A percentile compares a stretch with the other conserved stretches of the same genome.
phyloP scores from a whole-genome alignment of 1,140 invertebrate species.

The Platyura marginata region DNA sequence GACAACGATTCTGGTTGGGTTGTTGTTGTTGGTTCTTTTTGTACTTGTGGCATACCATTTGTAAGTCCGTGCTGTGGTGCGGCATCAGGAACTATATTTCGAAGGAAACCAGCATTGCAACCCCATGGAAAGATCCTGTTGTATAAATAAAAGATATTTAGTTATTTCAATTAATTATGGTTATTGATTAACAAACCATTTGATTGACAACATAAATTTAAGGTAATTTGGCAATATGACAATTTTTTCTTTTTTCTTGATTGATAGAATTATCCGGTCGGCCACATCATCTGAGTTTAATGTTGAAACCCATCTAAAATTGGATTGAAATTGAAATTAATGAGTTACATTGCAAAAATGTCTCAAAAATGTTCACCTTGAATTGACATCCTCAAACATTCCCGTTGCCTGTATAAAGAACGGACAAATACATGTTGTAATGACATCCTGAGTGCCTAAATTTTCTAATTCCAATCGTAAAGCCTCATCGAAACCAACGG shows the following conservation, averaged over 20 bases:
- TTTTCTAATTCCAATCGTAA: slow-evolving; percentile 54
- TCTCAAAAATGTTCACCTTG: slow-evolving; percentile 38
- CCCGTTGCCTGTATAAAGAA: slow-evolving; percentile 84
- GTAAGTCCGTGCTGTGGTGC: slow-evolving; percentile 25
- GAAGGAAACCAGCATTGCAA: slow-evolving; percentile 38
- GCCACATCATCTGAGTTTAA: slow-evolving; percentile 74
- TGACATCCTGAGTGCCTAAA: slow-evolving; percentile 49
- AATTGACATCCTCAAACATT: slow-evolving; percentile 81
- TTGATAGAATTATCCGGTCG: slow-evolving; percentile 59
- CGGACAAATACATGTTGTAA: slow-evolving; percentile 80
- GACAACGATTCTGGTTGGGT: neutral
- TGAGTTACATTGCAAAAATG: neutral
- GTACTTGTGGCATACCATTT: neutral
- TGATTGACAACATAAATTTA: slow-evolving; percentile 39
- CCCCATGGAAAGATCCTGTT: slow-evolving; percentile 48
- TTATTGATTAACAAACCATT: slow-evolving; percentile 39
- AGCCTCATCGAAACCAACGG: slow-evolving; percentile 78
- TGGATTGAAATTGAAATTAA: slow-evolving; percentile 6
- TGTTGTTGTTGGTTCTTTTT: neutral
- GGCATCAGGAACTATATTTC: slow-evolving; percentile 41
- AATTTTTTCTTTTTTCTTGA: slow-evolving; percentile 59
- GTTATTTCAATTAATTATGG: neutral
- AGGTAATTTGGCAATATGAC: slow-evolving; percentile 61
- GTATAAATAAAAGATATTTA: slow-evolving; percentile 9
- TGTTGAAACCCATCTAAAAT: slow-evolving; percentile 54